Conservation (phyloP, 2,797 vertebrate genomes). For the Chelmon rostratus region DNA sequence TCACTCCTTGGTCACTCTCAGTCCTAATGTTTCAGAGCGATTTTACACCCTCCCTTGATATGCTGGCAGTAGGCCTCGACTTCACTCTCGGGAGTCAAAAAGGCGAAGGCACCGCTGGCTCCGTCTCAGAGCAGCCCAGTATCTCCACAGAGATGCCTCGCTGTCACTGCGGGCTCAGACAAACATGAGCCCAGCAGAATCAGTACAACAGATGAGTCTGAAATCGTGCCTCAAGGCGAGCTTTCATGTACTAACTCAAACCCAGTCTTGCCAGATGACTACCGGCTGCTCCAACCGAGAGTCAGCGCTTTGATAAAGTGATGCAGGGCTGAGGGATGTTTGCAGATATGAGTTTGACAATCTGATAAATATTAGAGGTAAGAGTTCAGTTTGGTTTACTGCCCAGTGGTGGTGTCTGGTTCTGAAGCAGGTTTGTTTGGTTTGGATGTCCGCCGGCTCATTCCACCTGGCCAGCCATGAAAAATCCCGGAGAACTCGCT, state of each 20-base stretch:
- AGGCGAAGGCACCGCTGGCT: constrained; percentile 40
- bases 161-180: constrained; percentile 38
- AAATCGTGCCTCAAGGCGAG: constrained; percentile 49
- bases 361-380: constrained; percentile 68
- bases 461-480: constrained; percentile 29
- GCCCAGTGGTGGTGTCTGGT: constrained; percentile 34
- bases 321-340: constrained; percentile 47
- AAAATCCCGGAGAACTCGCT: constrained; percentile 15
- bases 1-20: constrained; percentile 70
- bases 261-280: constrained; percentile 54
- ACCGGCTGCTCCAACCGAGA: constrained; percentile 47
- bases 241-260: constrained; percentile 63
- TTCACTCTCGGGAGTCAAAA: constrained; percentile 54
- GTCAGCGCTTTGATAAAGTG: constrained; percentile 62
- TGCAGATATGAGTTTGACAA: constrained; percentile 46
- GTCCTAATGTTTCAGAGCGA: constrained; percentile 66
- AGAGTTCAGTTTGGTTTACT: constrained; percentile 55
- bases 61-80: constrained; percentile 41
- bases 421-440: constrained; percentile 40
- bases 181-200: constrained; percentile 57
- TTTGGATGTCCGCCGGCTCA: constrained; percentile 23
- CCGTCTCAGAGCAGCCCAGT: constrained; percentile 18
- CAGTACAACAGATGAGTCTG: constrained; percentile 58
- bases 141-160: constrained; percentile 36
- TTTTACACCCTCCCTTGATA: constrained; percentile 68